Evolutionary conservation across 2,888 invertebrate genomes (phyloP).

Genomic region (Dynastes maya): DNA sequence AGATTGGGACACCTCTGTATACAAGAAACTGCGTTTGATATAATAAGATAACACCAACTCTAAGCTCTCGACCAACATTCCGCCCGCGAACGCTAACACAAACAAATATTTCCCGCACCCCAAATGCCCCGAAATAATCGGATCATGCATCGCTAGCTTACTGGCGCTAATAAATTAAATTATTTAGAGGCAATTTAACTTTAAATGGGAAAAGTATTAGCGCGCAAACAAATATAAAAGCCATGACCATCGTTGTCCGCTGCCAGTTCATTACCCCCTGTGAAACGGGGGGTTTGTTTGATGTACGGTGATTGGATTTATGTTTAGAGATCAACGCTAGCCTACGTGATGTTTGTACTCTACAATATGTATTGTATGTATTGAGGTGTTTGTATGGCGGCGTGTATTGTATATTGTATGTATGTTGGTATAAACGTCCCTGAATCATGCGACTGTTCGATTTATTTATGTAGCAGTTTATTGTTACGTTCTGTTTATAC

Average conservation of each 20-base stretch:
- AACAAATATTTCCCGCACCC: slow-evolving; percentile 22
- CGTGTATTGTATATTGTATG: too few relatives aligned
- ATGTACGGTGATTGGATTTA: slow-evolving; percentile 35
- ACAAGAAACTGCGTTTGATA: neutral
- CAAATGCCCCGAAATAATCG: neutral
- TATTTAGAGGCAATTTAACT: slow-evolving; percentile 42
- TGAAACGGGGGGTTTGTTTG: slow-evolving; percentile 11
- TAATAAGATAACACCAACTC: too few relatives aligned
- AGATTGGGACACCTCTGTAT: too few relatives aligned
- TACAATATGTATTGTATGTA: neutral
- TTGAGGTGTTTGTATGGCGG: too few relatives aligned
- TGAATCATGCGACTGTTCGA: too few relatives aligned
- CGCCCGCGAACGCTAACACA: too few relatives aligned
- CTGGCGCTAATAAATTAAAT: slow-evolving; percentile 36
- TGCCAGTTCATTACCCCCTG: slow-evolving; percentile 13
- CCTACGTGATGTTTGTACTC: neutral
- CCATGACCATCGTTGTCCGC: slow-evolving; percentile 7
- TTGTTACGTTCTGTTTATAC: too few relatives aligned
- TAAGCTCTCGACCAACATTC: too few relatives aligned
- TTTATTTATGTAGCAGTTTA: too few relatives aligned
- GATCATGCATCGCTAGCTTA: slow-evolving; percentile 19
- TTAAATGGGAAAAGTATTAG: slow-evolving; percentile 45
- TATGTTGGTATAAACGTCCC: neutral
- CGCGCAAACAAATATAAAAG: slow-evolving; percentile 42
- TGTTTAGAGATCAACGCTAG: slow-evolving; percentile 24